These are phyloP conservation scores for Atlantisia rogersi DNA, from an alignment of 2,113 vertebrate genomes.

Conservation along the genomic window DNA sequence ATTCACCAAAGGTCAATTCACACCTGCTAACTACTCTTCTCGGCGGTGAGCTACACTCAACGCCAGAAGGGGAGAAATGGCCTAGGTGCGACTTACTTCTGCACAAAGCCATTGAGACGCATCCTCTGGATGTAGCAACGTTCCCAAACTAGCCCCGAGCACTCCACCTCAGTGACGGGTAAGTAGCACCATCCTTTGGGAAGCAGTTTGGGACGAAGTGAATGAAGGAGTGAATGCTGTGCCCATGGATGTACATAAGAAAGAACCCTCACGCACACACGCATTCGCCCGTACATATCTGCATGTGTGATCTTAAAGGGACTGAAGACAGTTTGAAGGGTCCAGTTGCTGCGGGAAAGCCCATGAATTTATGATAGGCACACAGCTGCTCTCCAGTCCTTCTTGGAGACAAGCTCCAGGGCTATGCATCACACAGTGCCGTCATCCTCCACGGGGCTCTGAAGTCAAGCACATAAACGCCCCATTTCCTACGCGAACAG, in stretches of 20 bases:
- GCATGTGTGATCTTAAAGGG: background rate
- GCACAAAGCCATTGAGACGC: slow-evolving; percentile 2
- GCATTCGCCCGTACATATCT: background rate
- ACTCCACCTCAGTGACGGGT: accelerated
- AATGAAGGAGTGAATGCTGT: background rate
- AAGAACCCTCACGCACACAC: accelerated
- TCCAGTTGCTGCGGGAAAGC: background rate
- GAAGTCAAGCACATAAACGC: background rate
- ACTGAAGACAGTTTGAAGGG: background rate
- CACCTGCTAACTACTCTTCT: slow-evolving; percentile 27
- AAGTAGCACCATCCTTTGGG: background rate
- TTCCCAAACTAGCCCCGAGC: background rate
- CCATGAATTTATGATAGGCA: background rate
- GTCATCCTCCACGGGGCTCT: background rate
- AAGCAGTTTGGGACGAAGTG: background rate
- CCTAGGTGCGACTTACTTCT: slow-evolving; percentile 11
- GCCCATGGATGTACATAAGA: background rate
- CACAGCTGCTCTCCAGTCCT: background rate
- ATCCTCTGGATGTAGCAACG: background rate
- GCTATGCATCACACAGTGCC: background rate
- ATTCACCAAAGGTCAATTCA: background rate
- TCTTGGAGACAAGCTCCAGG: background rate
- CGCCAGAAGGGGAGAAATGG: background rate
- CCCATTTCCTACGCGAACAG: background rate
- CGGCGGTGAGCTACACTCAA: background rate